Conservation (phyloP, 2,113 vertebrate genomes). For the Leucopsar rothschildi region DNA sequence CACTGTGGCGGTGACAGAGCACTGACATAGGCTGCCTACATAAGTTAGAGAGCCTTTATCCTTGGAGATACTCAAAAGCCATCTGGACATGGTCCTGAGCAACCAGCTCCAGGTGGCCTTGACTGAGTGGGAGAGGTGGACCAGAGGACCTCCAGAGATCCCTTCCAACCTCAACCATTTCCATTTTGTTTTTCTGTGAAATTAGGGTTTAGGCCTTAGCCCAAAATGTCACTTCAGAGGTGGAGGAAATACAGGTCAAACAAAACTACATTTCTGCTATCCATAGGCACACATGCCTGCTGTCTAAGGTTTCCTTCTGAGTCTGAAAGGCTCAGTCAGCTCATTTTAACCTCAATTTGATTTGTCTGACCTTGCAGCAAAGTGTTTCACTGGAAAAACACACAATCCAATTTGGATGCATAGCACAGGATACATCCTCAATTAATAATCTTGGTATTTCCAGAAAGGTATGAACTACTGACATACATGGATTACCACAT, state of each 20-base stretch:
- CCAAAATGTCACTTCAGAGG: neutral
- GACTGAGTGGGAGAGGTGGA: rapidly evolving
- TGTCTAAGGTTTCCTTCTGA: neutral
- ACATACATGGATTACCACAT: neutral
- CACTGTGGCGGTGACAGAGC: neutral
- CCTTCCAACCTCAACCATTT: neutral
- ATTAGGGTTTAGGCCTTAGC: neutral
- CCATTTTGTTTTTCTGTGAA: neutral
- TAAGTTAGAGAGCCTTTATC: neutral
- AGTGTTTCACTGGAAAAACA: neutral
- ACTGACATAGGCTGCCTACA: neutral
- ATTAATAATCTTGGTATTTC: neutral
- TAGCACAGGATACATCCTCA: neutral
- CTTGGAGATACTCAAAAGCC: neutral
- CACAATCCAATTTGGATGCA: neutral
- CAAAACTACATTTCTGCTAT: neutral
- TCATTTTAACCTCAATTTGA: neutral
- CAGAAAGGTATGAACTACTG: neutral
- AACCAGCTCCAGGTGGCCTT: neutral
- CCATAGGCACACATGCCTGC: neutral
- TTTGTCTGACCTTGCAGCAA: conserved; percentile 32
- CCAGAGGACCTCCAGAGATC: neutral
- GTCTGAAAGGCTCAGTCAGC: neutral
- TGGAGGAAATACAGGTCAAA: neutral
- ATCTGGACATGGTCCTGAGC: neutral